Evolutionary conservation across 2,888 invertebrate genomes (phyloP), one percentile per base, ranked within the genome.

Genomic region (Boloria selene): DNA sequence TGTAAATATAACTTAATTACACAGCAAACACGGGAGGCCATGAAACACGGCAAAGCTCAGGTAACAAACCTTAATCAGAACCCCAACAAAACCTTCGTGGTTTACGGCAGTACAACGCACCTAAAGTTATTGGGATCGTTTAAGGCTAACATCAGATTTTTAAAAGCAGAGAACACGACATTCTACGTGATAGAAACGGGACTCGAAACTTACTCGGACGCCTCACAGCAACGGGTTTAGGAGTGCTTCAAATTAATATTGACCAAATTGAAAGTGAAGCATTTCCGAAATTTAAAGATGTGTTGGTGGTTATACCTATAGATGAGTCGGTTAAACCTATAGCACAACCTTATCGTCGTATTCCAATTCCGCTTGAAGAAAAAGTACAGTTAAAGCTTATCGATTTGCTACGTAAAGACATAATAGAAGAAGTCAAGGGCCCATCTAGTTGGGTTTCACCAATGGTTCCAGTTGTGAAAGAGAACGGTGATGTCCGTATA

Each of bases 381-480:
- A 74, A 73, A 62, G 55, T 52, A 4, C 1, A 18, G 4, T 13
- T 26, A 5, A 50, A 59, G 42, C 59, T 75, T 7, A n/a, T 67
- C 0, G 70, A 73, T 45, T 60, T 74, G 3, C 3, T 64, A 0
- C 14, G 68, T 3, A 26, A 14, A 13, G 72, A 73, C 42, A 72
- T 75, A 1, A 75, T 73, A 14, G 71, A 74, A 69, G 53, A 49
- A 14, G 69, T 22, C 75, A 0, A 65, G 4, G 70, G 38, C 1
- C 67, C 45, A 14, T 58, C 74, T 4, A 14, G 17, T 14, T 76
- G 75, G 75, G 45, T 75, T 4, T 76, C 75, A 0, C 76, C 76
- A 0, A 52, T 74, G 3, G 74, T 77, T 0, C 74, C 75, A 0
- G 56, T 75, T 13, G 31, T 77, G 0, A 78, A 78, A 58, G 68